Evolutionary conservation across 2,888 invertebrate species (phyloP), one percentile per base, ranked within the genome.

Genomic region (Agonopterix heracliana): DNA sequence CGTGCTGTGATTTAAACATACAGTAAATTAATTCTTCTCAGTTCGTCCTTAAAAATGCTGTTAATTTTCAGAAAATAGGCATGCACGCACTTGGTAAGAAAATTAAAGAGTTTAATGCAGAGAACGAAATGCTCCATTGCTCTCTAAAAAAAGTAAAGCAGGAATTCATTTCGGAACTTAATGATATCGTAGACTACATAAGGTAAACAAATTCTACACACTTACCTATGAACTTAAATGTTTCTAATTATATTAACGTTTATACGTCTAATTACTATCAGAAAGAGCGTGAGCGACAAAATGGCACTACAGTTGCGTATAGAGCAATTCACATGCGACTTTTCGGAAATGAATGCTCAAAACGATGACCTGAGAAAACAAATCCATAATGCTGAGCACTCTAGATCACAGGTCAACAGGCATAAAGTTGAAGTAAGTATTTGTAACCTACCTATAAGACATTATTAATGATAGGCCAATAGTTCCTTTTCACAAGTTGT

Each of bases 331-430:
- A 75, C 68, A 0, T 73, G 63, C 44, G 70, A 78, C 50, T 12
- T 85, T 26, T 71, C 80, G 0, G 75, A 81, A 54, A 49, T 83
- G 41, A 71, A 73, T 57, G 68, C 79, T 0, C 68, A 78, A 54
- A 87, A 81, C 50, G 54, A 56, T 5, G 79, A 81, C 53, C 75
- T 85, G 40, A 68, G 66, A 41, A 86, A 81, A 64, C 74, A 76
- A 62, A 57, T 86, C 11, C 60, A 68, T 40, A 71, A 61, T 49
- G 59, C 63, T 3, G 78, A 82, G 42, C 63, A 75, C 53, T 53
- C 68, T n/a, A 74, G 69, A 49, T 64, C 74, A 2, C 60, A 66
- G 11, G 54, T 59, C 9, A 71, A 71, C 46, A 80, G 65, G 60
- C 49, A 49, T 35, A 77, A 63, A 64, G 43, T 80, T 38, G 77